Evolutionary conservation across 2,113 vertebrate species (phyloP).

Genomic region (Donacobius atricapilla): DNA sequence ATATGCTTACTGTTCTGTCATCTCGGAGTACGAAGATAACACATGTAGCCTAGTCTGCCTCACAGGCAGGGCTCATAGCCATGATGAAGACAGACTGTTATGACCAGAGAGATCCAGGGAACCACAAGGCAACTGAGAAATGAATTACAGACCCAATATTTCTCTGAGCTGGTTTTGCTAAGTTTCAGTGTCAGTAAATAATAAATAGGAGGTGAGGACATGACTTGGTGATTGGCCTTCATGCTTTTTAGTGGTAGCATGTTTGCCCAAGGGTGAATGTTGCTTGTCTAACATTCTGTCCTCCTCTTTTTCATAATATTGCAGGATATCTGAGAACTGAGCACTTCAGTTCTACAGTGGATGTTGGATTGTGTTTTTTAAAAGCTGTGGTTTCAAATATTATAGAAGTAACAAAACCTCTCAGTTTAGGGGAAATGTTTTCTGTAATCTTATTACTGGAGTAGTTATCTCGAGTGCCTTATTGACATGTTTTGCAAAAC

Average conservation of each 20-base stretch:
- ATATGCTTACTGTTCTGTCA: neutral
- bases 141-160: neutral
- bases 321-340: neutral
- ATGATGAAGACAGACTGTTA: rapidly evolving
- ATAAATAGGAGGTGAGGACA: neutral
- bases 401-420: neutral
- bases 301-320: neutral
- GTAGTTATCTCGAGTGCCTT: neutral
- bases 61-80: neutral
- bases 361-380: neutral
- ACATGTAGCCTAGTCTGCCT: neutral
- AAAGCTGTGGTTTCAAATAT: neutral
- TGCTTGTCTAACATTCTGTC: neutral
- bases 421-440: neutral
- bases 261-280: neutral
- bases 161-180: neutral
- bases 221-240: neutral
- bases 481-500: neutral
- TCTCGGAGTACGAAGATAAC: neutral
- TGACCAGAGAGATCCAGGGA: neutral
- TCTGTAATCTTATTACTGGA: neutral
- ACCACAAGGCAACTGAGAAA: neutral
- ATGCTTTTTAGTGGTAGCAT: neutral
- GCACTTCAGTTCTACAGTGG: neutral
- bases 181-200: rapidly evolving